Conservation (phyloP, 1,140 invertebrate species). For the Apis dorsata region DNA sequence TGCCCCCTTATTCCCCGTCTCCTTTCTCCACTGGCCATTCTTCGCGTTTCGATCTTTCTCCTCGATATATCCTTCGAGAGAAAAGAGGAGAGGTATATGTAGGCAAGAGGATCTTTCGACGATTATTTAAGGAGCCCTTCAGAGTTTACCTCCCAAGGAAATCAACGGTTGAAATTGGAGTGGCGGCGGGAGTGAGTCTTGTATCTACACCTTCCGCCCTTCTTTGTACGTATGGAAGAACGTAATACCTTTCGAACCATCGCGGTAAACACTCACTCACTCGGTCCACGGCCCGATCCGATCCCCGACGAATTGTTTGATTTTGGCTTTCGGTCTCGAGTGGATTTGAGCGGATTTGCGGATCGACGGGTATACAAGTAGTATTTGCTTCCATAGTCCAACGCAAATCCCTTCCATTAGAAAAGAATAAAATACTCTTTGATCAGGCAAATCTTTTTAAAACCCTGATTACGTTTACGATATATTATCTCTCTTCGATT, state of each 20-base stretch:
- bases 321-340: conserved; percentile 59
- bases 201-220: conserved; percentile 35
- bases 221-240: conserved; percentile 9
- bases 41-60: conserved; percentile 25
- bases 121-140: conserved; percentile 68
- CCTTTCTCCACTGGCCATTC: not conserved
- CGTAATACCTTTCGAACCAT: conserved; percentile 60
- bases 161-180: conserved; percentile 69
- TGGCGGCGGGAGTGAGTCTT: conserved; percentile 42
- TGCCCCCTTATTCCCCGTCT: not conserved
- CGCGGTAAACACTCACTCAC: conserved; percentile 54
- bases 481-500: not conserved
- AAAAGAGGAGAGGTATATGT: not conserved
- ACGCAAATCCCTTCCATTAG: conserved; percentile 29
- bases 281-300: conserved; percentile 9
- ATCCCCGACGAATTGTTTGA: conserved; percentile 49
- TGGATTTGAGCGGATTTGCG: conserved; percentile 52
- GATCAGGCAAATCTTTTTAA: too few relatives aligned
- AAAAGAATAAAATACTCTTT: not conserved
- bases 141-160: conserved; percentile 53
- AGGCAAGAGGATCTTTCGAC: conserved; percentile 60
- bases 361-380: conserved; percentile 26
- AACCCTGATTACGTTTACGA: too few relatives aligned
- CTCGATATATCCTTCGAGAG: not conserved
- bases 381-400: not conserved